Conservation (phyloP, 92 coral and sea anemone species). For the Parazoanthus atlanticus region DNA sequence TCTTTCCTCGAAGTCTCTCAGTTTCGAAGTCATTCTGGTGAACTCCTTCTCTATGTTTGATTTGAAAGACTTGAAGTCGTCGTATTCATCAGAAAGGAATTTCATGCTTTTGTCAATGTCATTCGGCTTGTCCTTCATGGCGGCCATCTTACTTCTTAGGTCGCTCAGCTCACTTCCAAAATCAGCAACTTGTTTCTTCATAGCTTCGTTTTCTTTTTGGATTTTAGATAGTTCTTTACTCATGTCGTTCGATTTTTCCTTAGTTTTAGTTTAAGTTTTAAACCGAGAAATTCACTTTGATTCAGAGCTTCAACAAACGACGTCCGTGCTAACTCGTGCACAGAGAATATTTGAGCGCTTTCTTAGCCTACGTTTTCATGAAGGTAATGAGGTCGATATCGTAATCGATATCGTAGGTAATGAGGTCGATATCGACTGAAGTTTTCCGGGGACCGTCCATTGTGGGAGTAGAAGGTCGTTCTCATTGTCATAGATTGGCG, state of each 20-base stretch:
- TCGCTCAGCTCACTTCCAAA: slow-evolving; percentile 25
- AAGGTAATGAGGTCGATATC: too few relatives aligned
- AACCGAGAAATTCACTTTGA: not conserved
- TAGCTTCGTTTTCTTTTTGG: slow-evolving; percentile 36
- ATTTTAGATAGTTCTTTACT: slow-evolving; percentile 33
- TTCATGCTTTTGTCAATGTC: slow-evolving; percentile 41
- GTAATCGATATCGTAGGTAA: too few relatives aligned
- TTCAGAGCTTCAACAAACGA: slow-evolving; percentile 12
- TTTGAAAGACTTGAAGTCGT: slow-evolving; percentile 33
- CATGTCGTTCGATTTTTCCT: slow-evolving; percentile 15
- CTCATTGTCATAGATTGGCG: too few relatives aligned
- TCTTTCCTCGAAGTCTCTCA: slow-evolving; percentile 11
- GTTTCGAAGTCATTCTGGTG: slow-evolving; percentile 32
- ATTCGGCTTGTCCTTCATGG: slow-evolving; percentile 36
- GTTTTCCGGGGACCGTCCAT: too few relatives aligned
- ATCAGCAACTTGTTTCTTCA: slow-evolving; percentile 33
- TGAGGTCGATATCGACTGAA: too few relatives aligned
- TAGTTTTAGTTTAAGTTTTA: slow-evolving; percentile 1
- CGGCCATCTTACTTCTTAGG: slow-evolving; percentile 37
- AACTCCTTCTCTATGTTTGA: slow-evolving; percentile 15
- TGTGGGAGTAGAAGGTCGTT: too few relatives aligned
- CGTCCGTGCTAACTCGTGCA: not conserved
- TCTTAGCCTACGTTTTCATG: too few relatives aligned
- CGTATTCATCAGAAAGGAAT: slow-evolving; percentile 43
- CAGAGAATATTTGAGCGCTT: too few relatives aligned